Conservation (phyloP, 1,140 invertebrate species). For the Delia radicum region DNA sequence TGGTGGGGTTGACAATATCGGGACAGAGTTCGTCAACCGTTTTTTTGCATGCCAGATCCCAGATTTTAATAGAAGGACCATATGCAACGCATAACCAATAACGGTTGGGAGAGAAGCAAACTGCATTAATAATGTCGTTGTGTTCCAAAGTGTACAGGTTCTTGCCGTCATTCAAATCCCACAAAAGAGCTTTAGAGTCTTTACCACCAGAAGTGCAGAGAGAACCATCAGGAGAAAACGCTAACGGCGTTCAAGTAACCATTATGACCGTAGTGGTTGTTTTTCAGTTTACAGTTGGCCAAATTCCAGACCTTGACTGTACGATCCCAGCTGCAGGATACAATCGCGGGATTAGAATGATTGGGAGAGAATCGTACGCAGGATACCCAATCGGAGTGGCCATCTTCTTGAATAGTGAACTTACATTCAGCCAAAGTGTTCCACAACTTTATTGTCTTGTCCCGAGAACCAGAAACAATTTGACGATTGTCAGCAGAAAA, state of each 20-base stretch:
- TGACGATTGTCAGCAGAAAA: slow-evolving; percentile 99
- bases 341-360: slow-evolving; percentile 97
- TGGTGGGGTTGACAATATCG: slow-evolving; percentile 79
- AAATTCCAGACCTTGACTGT: slow-evolving; percentile 99
- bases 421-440: slow-evolving; percentile 99
- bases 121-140: slow-evolving; percentile 96
- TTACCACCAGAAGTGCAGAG: slow-evolving; percentile 99
- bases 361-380: slow-evolving; percentile 99
- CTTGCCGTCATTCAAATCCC: slow-evolving; percentile 99
- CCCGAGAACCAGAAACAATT: slow-evolving; percentile 98
- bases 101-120: slow-evolving; percentile 99
- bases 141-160: slow-evolving; percentile 98
- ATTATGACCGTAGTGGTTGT: slow-evolving; percentile 95
- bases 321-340: slow-evolving; percentile 98
- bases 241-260: slow-evolving; percentile 99
- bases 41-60: slow-evolving; percentile 99
- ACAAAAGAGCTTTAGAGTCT: slow-evolving; percentile 99
- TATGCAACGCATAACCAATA: slow-evolving; percentile 99
- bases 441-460: slow-evolving; percentile 99
- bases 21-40: slow-evolving; percentile 98
- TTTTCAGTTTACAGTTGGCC: slow-evolving; percentile 98
- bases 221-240: slow-evolving; percentile 98
- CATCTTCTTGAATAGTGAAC: slow-evolving; percentile 98
- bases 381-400: slow-evolving; percentile 98
- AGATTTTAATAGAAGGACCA: slow-evolving; percentile 98